Evolutionary conservation across 2,888 invertebrate species (phyloP).

Genomic region (Oscheius sp.): DNA sequence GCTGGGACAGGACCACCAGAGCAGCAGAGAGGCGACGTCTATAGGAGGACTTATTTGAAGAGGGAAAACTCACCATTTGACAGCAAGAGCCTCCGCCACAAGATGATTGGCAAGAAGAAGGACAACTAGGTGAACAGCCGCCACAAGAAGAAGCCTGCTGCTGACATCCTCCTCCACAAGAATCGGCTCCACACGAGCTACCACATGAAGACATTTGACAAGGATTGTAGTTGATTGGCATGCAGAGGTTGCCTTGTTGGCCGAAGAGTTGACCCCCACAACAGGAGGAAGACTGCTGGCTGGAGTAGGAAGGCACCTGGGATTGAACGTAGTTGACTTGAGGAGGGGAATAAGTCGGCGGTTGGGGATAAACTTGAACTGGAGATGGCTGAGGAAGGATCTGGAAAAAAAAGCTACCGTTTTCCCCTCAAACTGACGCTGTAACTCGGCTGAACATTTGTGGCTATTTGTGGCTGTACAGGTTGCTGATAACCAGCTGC

Average conservation of each 20-base stretch:
- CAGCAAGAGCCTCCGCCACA: slow-evolving; percentile 14
- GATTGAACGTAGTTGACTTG: not conserved
- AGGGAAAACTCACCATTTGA: slow-evolving; percentile 1
- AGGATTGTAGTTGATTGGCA: slow-evolving; percentile 20
- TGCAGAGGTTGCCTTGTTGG: slow-evolving; percentile 23
- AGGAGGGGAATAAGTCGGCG: not conserved
- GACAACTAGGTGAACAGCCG: not conserved
- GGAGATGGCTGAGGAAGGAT: not conserved
- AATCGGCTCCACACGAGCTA: slow-evolving; percentile 2
- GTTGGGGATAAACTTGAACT: not conserved
- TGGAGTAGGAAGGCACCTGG: no score
- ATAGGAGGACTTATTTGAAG: not conserved
- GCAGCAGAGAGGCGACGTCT: slow-evolving; percentile 27
- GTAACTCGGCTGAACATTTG: no score
- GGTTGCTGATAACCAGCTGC: slow-evolving; percentile 2
- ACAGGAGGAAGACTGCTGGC: slow-evolving; percentile 19
- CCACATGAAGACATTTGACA: not conserved
- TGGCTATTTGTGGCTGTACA: no score
- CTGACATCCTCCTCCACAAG: slow-evolving; percentile 4
- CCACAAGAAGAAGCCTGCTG: slow-evolving; percentile 13
- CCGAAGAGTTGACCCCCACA: slow-evolving; percentile 30
- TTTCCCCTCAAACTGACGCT: not conserved
- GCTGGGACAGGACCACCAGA: slow-evolving; percentile 1
- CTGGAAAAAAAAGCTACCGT: not conserved
- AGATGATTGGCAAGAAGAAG: not conserved